Evolutionary conservation across 2,797 vertebrate genomes (phyloP).

Genomic region (Sphenopsis melanotis): DNA sequence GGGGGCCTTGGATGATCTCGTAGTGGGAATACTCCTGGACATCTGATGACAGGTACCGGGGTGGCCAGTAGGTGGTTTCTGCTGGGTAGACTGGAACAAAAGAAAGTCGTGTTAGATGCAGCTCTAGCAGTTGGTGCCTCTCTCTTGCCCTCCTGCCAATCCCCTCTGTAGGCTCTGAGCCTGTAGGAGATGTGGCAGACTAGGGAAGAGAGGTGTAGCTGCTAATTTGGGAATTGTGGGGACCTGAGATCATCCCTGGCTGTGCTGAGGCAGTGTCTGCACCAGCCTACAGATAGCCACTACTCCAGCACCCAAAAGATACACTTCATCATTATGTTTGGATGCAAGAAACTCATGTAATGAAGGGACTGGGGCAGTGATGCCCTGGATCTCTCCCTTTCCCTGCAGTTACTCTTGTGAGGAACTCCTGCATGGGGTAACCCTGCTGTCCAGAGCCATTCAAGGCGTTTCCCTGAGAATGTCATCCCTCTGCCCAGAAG

Average conservation of each 20-base stretch:
- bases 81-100: constrained; percentile 73
- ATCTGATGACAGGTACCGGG: constrained; percentile 70
- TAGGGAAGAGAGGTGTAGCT: not conserved
- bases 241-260: not conserved
- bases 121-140: not conserved
- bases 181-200: not conserved
- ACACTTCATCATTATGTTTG: rapidly evolving
- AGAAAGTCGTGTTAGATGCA: not conserved
- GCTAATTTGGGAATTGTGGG: not conserved
- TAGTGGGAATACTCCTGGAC: constrained; percentile 87
- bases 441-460: not conserved
- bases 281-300: not conserved
- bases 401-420: not conserved
- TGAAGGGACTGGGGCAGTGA: not conserved
- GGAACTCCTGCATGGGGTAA: not conserved
- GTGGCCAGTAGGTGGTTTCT: constrained; percentile 71
- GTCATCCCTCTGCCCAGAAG: not conserved
- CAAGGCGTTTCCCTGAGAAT: not conserved
- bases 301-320: not conserved
- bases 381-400: not conserved
- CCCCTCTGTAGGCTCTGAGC: not conserved
- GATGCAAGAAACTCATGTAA: not conserved
- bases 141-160: not conserved
- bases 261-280: not conserved
- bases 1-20: constrained; percentile 82